These are phyloP conservation scores for Calonectris borealis DNA, from an alignment of 2,113 vertebrate genomes.

Conservation along the genomic window DNA sequence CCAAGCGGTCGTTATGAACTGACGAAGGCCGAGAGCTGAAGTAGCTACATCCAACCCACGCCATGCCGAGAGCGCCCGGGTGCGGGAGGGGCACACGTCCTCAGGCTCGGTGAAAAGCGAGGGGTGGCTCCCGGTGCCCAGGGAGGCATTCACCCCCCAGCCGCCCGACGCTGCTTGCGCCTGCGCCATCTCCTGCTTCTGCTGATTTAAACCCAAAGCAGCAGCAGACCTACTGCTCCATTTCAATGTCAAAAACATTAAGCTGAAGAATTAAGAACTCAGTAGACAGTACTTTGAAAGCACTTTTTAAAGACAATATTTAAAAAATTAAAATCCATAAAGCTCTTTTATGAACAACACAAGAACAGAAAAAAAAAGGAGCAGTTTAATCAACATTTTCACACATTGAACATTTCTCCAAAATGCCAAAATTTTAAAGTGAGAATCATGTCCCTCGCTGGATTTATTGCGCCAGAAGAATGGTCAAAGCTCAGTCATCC, in stretches of 20 bases:
- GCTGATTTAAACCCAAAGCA: not conserved
- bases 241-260: not conserved
- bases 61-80: accelerated
- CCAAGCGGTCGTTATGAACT: accelerated
- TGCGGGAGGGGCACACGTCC: accelerated
- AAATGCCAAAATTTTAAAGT: not conserved
- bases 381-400: not conserved
- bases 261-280: not conserved
- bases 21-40: accelerated
- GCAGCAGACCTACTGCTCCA: not conserved
- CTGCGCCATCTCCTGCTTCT: not conserved
- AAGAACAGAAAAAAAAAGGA: not conserved
- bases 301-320: not conserved
- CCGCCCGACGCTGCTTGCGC: accelerated
- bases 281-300: not conserved
- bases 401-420: not conserved
- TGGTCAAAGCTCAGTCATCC: not conserved
- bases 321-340: not conserved
- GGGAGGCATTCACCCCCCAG: accelerated
- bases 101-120: accelerated
- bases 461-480: not conserved
- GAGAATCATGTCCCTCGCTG: not conserved
- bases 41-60: not conserved
- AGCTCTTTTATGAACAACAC: not conserved
- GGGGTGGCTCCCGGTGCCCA: accelerated